These are phyloP conservation scores for Zaprionus davidi DNA, from an alignment of 1,140 invertebrate genomes.

Conservation along the genomic window DNA sequence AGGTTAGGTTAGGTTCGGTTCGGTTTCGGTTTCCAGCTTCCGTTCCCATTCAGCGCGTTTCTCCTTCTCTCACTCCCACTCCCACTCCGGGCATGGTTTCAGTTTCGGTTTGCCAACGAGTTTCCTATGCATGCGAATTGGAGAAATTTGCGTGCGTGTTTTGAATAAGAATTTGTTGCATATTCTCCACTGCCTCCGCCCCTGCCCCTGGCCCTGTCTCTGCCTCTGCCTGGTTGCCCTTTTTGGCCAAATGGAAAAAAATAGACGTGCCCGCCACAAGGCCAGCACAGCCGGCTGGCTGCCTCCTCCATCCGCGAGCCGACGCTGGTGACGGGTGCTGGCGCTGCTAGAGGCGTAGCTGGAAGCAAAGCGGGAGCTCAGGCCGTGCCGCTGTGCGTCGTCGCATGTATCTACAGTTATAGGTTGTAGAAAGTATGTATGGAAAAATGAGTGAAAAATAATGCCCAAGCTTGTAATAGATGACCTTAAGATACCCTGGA, in stretches of 20 bases:
- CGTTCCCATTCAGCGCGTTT: background rate
- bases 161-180: slow-evolving; percentile 83
- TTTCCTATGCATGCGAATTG: slow-evolving; percentile 71
- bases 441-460: slow-evolving; percentile 19
- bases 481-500: slow-evolving; percentile 6
- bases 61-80: background rate
- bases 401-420: slow-evolving; percentile 47
- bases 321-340: background rate
- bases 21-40: slow-evolving; percentile 43
- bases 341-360: background rate
- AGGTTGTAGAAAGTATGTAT: slow-evolving; percentile 50
- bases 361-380: background rate
- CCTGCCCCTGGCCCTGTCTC: background rate
- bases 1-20: slow-evolving; percentile 54
- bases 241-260: slow-evolving; percentile 77
- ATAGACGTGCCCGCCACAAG: slow-evolving; percentile 68
- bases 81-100: slow-evolving; percentile 8
- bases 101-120: slow-evolving; percentile 41
- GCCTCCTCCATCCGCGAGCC: background rate
- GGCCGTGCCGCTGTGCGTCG: slow-evolving; percentile 15
- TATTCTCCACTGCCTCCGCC: slow-evolving; percentile 54
- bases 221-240: slow-evolving; percentile 38
- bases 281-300: slow-evolving; percentile 21
- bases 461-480: background rate
- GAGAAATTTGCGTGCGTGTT: slow-evolving; percentile 82